phyloP scores from a whole-genome alignment of 1,140 invertebrate genomes.

The Ooceraea biroi region DNA sequence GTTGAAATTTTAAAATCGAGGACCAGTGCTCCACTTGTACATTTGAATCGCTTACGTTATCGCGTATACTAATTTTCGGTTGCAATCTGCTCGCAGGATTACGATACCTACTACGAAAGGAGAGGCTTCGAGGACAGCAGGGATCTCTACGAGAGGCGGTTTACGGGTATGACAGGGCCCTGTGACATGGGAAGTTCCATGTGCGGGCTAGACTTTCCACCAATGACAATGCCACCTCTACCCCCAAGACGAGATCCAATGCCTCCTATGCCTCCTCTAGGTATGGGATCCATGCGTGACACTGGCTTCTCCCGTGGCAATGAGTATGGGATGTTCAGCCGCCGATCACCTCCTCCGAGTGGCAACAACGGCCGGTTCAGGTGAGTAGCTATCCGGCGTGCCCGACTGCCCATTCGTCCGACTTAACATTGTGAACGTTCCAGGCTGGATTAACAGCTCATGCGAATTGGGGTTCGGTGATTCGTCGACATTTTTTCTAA shows the following conservation, averaged over 20 bases:
- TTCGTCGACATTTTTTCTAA: conserved; percentile 70
- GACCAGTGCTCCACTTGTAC: no score
- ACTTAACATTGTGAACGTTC: conserved; percentile 84
- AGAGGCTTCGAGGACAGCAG: conserved; percentile 91
- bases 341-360: conserved; percentile 90
- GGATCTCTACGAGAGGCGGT: conserved; percentile 92
- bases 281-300: conserved; percentile 87
- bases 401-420: conserved; percentile 78
- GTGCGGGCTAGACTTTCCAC: conserved; percentile 88
- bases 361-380: conserved; percentile 86
- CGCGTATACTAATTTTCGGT: background rate
- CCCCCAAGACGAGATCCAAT: conserved; percentile 89
- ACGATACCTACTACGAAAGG: conserved; percentile 93
- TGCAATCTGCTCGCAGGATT: conserved; percentile 87
- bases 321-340: conserved; percentile 94
- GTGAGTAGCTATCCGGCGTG: conserved; percentile 80
- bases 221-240: conserved; percentile 88
- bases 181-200: conserved; percentile 88
- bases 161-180: conserved; percentile 89
- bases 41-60: background rate
- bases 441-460: conserved; percentile 83
- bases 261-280: conserved; percentile 89
- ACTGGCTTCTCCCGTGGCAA: conserved; percentile 86
- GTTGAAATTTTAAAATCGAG: no score
- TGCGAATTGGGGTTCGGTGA: conserved; percentile 83